Evolutionary conservation across 2,113 vertebrate species (phyloP).

Genomic region (Petrocephalus microphthalmus): DNA sequence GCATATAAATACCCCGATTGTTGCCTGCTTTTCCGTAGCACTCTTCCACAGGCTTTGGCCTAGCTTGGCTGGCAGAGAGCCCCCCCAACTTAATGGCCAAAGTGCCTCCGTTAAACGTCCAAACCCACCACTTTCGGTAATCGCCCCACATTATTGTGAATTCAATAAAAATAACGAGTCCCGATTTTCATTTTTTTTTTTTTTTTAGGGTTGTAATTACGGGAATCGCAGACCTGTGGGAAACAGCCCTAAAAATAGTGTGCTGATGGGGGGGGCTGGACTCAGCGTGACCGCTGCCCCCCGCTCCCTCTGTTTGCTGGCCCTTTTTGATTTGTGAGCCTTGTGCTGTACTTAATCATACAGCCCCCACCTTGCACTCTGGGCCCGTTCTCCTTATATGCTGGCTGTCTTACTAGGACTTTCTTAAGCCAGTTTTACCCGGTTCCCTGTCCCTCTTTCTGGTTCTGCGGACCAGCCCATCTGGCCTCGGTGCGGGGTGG

Average conservation of each 20-base stretch:
- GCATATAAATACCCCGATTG: constrained; percentile 17
- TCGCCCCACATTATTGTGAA: constrained; percentile 21
- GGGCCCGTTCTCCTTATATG: not conserved
- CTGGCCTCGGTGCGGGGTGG: not conserved
- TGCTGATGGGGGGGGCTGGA: not conserved
- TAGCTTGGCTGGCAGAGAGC: constrained; percentile 9
- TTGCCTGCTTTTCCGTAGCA: not conserved
- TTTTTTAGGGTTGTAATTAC: constrained; percentile 17
- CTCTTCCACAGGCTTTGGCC: not conserved
- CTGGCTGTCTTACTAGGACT: not conserved
- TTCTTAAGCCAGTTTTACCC: not conserved
- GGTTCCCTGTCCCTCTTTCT: not conserved
- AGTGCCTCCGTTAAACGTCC: constrained; percentile 16
- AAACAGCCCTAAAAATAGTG: constrained; percentile 25
- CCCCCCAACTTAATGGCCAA: constrained; percentile 15
- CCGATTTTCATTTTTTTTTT: constrained; percentile 15
- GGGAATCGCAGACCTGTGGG: constrained; percentile 19
- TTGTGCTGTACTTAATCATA: not conserved
- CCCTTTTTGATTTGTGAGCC: constrained; percentile 9
- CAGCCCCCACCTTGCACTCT: not conserved
- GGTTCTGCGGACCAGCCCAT: not conserved
- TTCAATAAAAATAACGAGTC: constrained; percentile 28
- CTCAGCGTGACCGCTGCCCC: constrained; percentile 5
- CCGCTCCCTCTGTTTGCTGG: not conserved
- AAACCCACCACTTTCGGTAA: constrained; percentile 23